phyloP scores from a whole-genome alignment of 2,113 vertebrate genomes.

The Phaethon lepturus region DNA sequence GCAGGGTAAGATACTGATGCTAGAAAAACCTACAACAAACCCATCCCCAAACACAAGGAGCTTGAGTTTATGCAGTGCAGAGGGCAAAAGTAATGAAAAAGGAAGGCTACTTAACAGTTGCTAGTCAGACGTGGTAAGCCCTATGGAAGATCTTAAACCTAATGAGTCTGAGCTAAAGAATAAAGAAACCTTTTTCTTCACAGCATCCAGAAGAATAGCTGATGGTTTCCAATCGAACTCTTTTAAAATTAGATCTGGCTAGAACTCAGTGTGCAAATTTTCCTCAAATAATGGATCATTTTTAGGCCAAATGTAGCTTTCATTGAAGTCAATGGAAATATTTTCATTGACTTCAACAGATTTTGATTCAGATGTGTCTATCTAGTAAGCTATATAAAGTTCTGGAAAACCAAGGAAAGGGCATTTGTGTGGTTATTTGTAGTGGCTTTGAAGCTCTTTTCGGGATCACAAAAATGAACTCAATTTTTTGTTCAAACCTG shows the following conservation, averaged over 20 bases:
- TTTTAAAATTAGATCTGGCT: constrained; percentile 8
- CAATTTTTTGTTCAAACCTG: background rate
- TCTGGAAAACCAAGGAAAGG: background rate
- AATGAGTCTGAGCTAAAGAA: background rate
- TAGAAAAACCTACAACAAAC: background rate
- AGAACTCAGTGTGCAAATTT: background rate
- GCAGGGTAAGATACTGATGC: background rate
- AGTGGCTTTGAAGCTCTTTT: background rate
- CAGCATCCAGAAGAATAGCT: background rate
- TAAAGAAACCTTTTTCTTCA: background rate
- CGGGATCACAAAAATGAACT: background rate
- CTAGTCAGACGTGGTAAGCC: background rate
- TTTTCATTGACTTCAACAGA: background rate
- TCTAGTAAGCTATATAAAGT: background rate
- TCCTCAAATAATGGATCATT: background rate
- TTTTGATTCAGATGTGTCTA: background rate
- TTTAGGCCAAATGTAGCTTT: constrained; percentile 18
- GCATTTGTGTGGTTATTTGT: background rate
- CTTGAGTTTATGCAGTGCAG: background rate
- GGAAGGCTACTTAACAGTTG: background rate
- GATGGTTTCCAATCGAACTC: constrained; percentile 2
- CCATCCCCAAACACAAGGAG: background rate
- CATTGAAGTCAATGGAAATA: background rate
- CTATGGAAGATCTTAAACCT: background rate
- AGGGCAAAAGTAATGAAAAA: background rate